Conservation (phyloP, 2,113 vertebrate genomes). For the Dasyornis broadbenti region DNA sequence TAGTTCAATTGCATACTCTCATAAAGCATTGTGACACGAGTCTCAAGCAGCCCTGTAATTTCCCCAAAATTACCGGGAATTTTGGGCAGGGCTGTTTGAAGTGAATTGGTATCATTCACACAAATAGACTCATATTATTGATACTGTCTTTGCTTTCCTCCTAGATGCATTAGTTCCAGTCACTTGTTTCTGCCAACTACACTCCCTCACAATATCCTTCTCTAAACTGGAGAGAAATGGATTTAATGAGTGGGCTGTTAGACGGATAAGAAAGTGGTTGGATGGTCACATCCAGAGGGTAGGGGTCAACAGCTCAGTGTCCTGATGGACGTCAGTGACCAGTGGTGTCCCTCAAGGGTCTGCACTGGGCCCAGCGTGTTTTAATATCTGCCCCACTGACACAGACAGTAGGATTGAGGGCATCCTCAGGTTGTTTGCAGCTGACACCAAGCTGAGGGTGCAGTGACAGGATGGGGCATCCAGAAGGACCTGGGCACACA, state of each 20-base stretch:
- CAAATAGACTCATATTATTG: background rate
- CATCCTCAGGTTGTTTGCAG: background rate
- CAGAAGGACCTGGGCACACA: background rate
- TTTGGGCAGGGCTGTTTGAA: background rate
- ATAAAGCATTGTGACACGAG: background rate
- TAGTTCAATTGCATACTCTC: background rate
- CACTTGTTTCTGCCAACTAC: background rate
- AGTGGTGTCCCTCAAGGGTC: too few species aligned
- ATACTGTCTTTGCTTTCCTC: background rate
- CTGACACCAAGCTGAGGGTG: background rate
- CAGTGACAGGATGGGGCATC: background rate
- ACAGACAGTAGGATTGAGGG: too few species aligned
- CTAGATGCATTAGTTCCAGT: background rate
- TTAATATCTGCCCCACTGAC: background rate
- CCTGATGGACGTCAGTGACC: background rate
- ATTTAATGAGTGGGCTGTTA: background rate
- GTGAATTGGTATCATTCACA: background rate
- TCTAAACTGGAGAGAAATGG: background rate
- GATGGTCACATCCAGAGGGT: background rate
- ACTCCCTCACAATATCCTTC: background rate
- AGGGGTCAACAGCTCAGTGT: background rate
- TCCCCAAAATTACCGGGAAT: background rate
- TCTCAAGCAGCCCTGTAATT: background rate
- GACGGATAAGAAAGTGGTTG: background rate
- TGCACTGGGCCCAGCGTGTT: accelerated